Base-by-base conservation (phyloP, 1,140 invertebrate genomes). In the Phenacoccus solenopsis region DNA sequence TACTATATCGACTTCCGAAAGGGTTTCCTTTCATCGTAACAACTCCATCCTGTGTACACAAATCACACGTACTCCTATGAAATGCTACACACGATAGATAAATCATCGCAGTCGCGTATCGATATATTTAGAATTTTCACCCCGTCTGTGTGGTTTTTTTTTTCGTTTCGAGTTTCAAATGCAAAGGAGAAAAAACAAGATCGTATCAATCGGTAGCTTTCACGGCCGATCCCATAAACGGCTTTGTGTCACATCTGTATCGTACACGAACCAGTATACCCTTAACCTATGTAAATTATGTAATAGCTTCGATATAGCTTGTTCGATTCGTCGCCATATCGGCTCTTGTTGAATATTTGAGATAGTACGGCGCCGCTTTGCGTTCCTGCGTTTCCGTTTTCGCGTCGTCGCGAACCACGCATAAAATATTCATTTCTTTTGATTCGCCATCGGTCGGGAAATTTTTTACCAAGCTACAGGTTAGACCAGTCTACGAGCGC, bases 251-350 rank as follows among this genome's bases (percentile, higher is more conserved):
- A 49, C 38, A 49, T 49, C 38, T 49, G 38, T 49, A 49, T 49
- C 38, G 38, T 49, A 49, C 16, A 49, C 38, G 20, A 10, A n/a
- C 38, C n/a, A n/a, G 16, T 16, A 49, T 49, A 49, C 38, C 38
- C 38, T 49, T 49, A 49, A 49, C 38, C 38, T 49, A 49, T 49
- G 38, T 49, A 49, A 49, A 49, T 49, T 49, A 49, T 49, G 38
- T 49, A 49, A 49, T 49, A n/a, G 38, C 2, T 49, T 49, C 38
- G 3, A 16, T n/a, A 2, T 49, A 49, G 38, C 38, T n/a, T 16
- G 38, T 49, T 49, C 38, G 20, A 16, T 13, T 49, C n/a, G n/a
- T n/a, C 38, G 38, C 38, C 13, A 49, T 49, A 49, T 49, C 20
- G 38, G 38, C 20, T 49, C 5, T 10, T 49, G 38, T 49, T 49